Evolutionary conservation across 2,888 invertebrate genomes (phyloP), one percentile per base, ranked within the genome.

Genomic region (Ophioninae sp.): DNA sequence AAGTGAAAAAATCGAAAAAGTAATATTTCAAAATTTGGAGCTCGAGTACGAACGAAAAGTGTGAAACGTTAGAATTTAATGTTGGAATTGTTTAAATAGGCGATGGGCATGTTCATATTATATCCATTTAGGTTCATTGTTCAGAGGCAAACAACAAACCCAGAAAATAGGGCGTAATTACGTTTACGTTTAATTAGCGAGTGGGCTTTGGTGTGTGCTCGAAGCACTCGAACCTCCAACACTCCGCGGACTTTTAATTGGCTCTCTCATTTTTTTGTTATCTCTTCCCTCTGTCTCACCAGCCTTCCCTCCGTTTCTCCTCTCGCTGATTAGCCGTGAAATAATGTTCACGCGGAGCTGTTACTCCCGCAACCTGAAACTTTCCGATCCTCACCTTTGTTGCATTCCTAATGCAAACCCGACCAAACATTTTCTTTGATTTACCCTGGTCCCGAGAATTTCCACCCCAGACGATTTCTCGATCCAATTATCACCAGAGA

Each of bases 161-260:
- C 61, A 64, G 51, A 81, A 77, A 78, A 71, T 74, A 78, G 64
- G 65, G 65, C 78, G 71, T 84, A 84, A 84, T 84, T 81, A 75
- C 84, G 81, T 84, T 81, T 84, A 81, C 84, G 67, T 84, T 84
- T 81, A 78, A 84, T 84, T 84, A 84, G 78, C 75, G 59, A 64
- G 73, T 39, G 56, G 64, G 65, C 75, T 63, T 58, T 59, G 56
- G 56, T 73, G 74, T 74, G 30, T 64, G 41, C 69, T 67, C 63
- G 63, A 65, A 30, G 74, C 61, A 51, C 82, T 75, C 77, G 63
- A 58, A 67, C 61, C 79, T 79, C 77, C 8, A 81, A 80, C 80
- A 77, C 78, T 69, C 69, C 72, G 22, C 65, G 65, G 64, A 78
- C 80, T 83, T 78, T 71, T 78, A 82, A 82, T 82, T 82, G 82